Evolutionary conservation across 2,888 invertebrate genomes (phyloP).

Genomic region (Myathropa florea): DNA sequence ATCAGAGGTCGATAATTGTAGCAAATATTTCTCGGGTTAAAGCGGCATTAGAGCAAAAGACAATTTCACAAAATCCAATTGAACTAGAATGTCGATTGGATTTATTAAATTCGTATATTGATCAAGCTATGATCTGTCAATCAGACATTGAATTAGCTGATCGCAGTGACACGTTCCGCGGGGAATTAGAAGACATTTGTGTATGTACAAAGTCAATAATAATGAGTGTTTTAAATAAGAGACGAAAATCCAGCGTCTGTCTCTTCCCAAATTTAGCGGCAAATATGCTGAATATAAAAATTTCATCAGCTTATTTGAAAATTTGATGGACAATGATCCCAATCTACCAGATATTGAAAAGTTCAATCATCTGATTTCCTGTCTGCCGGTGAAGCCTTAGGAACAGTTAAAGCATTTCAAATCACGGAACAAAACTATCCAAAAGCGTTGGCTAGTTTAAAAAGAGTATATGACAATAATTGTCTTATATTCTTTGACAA

Average conservation of each 20-base stretch:
- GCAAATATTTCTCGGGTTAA: too few relatives aligned
- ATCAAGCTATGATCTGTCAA: slow-evolving; percentile 16
- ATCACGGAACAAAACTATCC: slow-evolving; percentile 53
- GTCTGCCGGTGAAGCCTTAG: slow-evolving; percentile 60
- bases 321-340: not conserved
- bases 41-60: not conserved
- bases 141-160: slow-evolving; percentile 10
- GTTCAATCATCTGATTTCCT: slow-evolving; percentile 51
- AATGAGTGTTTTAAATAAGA: slow-evolving; percentile 5
- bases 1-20: too few relatives aligned
- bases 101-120: slow-evolving; percentile 14
- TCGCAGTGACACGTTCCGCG: not conserved
- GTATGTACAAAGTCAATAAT: not conserved
- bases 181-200: slow-evolving; percentile 2
- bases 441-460: slow-evolving; percentile 40
- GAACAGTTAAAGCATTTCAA: slow-evolving; percentile 56
- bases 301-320: slow-evolving; percentile 18
- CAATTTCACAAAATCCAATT: not conserved
- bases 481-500: slow-evolving; percentile 63
- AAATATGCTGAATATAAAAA: slow-evolving; percentile 32
- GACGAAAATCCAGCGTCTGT: not conserved
- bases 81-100: not conserved
- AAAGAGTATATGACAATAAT: slow-evolving; percentile 54
- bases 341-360: slow-evolving; percentile 52
- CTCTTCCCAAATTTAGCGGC: slow-evolving; percentile 1